Base-by-base conservation (phyloP, 2,113 vertebrate genomes). In the Varanus komodoensis region DNA sequence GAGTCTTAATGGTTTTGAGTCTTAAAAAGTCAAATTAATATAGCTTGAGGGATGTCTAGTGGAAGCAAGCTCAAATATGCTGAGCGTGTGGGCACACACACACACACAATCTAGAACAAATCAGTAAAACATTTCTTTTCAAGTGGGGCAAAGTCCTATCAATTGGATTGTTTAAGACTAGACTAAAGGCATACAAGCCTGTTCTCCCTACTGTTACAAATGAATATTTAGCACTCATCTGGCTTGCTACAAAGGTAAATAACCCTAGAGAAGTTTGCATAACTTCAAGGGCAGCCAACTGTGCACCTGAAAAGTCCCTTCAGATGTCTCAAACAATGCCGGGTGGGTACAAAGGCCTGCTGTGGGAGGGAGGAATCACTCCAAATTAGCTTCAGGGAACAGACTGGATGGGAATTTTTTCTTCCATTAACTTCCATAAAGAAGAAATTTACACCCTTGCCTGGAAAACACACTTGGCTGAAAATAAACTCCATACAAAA, bases 161-260 rank as follows among this genome's bases (percentile, higher is more conserved):
- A 78, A 87, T 2, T 0, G 73, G 87, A 91, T 38, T 80, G 54
- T 57, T 88, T 88, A 74, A 86, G 92, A n/a, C 54, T 86, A 68
- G 14, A 89, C 29, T 73, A 17, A 75, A 88, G 11, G 90, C 48
- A 91, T 19, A 92, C 4, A 90, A 81, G 61, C 57, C 90, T 95
- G 34, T 25, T 25, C 44, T 93, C 92, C 83, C n/a, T 34, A n/a
- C 19, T 23, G 9, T 82, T 7, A 92, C 86, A 48, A 87, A 92
- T 68, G 27, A 91, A 92, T 84, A 74, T 87, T 64, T 87, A 88
- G 0, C 79, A 50, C 73, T 90, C 91, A 92, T 86, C 38, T 93
- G 93, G 91, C 87, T 82, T 84, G 92, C 8, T 5, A 61, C 75
- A 27, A 83, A 89, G 6, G 48, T 91, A 81, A 57, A 12, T 57